Conservation (phyloP, 2,888 invertebrate species). For the Drosophila pseudotalamancana region DNA sequence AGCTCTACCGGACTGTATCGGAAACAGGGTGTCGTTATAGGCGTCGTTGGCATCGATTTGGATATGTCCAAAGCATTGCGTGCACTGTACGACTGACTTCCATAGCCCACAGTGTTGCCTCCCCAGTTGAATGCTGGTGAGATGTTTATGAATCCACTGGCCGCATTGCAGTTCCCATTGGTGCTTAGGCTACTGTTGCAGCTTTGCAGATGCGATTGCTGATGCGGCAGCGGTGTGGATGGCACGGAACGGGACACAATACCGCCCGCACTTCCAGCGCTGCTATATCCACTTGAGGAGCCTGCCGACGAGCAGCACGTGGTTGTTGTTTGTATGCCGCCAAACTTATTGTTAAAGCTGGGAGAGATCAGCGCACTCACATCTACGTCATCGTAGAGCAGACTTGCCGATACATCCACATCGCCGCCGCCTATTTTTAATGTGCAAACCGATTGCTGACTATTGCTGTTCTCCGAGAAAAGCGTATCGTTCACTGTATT, state of each 20-base stretch:
- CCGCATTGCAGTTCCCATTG: constrained; percentile 41
- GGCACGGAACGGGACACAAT: constrained; percentile 88
- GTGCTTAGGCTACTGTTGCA: constrained; percentile 27
- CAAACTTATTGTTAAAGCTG: constrained; percentile 79
- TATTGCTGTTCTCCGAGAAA: constrained; percentile 79
- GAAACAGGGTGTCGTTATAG: constrained; percentile 86
- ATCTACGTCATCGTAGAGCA: constrained; percentile 73
- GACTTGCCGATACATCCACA: constrained; percentile 62
- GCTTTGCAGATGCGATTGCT: constrained; percentile 46
- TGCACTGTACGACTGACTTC: constrained; percentile 42
- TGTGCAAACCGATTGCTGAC: constrained; percentile 64
- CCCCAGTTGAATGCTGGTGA: constrained; percentile 58
- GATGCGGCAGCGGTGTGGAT: constrained; percentile 87
- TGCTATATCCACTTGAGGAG: constrained; percentile 81
- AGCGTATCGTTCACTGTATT: constrained; percentile 46
- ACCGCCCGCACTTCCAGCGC: constrained; percentile 73
- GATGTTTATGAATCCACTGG: constrained; percentile 57
- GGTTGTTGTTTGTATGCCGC: constrained; percentile 71
- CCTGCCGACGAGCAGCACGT: constrained; percentile 80
- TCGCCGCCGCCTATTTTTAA: constrained; percentile 63
- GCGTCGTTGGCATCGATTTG: constrained; percentile 92
- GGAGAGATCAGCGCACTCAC: constrained; percentile 79
- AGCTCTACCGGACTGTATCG: constrained; percentile 85
- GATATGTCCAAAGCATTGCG: constrained; percentile 86
- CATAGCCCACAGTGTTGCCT: constrained; percentile 36